Conservation (phyloP, 2,888 invertebrate species). For the Nezara viridula region DNA sequence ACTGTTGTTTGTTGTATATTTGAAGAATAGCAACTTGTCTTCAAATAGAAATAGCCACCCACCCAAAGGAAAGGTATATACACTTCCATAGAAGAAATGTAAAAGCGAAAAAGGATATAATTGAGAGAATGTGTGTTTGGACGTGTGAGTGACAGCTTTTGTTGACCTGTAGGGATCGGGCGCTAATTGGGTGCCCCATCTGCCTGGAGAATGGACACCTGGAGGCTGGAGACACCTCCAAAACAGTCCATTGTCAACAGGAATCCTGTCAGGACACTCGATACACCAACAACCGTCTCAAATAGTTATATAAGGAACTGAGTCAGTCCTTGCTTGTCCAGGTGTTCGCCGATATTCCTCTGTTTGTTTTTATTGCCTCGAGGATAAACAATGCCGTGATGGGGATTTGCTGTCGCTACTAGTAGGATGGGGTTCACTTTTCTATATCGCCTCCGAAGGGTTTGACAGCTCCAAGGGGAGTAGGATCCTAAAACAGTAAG, state of each 20-base stretch:
- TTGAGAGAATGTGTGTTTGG: constrained; percentile 50
- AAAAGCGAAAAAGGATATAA: constrained; percentile 39
- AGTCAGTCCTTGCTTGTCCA: constrained; percentile 53
- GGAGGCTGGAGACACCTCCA: constrained; percentile 29
- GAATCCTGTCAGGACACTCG: constrained; percentile 34
- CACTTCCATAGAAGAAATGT: not conserved
- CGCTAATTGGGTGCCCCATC: constrained; percentile 53
- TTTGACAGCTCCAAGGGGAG: not conserved
- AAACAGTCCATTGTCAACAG: constrained; percentile 55
- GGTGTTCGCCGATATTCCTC: constrained; percentile 14
- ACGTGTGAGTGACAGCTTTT: constrained; percentile 33
- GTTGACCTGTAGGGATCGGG: constrained; percentile 31
- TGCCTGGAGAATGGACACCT: constrained; percentile 45
- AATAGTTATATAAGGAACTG: constrained; percentile 43
- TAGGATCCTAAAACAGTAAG: not conserved
- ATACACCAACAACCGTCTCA: constrained; percentile 21
- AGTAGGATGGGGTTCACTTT: not conserved
- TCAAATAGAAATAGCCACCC: no score
- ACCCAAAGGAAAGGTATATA: no score
- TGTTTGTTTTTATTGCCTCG: constrained; percentile 45
- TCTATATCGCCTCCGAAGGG: not conserved
- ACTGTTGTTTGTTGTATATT: no score
- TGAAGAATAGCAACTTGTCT: no score
- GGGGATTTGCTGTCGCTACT: not conserved
- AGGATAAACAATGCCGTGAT: constrained; percentile 40